These are phyloP conservation scores for Setophaga petechia DNA, from an alignment of 2,113 vertebrate genomes.

Conservation along the genomic window DNA sequence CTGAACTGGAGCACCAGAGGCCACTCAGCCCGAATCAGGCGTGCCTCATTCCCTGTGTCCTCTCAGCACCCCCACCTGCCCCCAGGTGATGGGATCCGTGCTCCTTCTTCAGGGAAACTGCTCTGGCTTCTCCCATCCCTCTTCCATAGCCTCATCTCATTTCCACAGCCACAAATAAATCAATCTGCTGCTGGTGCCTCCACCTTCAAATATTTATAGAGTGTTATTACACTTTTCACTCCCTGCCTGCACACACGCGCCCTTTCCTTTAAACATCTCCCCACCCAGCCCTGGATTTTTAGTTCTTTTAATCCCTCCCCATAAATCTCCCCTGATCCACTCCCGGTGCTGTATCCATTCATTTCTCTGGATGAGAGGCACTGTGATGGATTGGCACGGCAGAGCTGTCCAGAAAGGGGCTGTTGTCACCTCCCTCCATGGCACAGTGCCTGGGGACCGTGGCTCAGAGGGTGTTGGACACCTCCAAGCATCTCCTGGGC, in stretches of 20 bases:
- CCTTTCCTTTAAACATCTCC: slow-evolving; percentile 51
- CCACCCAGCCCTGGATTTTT: slow-evolving; percentile 26
- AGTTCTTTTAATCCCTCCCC: slow-evolving; percentile 54
- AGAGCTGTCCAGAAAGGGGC: neutral
- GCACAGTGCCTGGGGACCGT: neutral
- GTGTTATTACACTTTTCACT: slow-evolving; percentile 60
- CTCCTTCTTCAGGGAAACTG: neutral
- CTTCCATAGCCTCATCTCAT: slow-evolving; percentile 4
- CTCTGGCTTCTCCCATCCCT: neutral
- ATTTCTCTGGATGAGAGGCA: neutral
- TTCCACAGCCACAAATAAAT: slow-evolving; percentile 47
- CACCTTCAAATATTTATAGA: slow-evolving; percentile 65
- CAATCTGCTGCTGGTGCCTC: slow-evolving; percentile 60
- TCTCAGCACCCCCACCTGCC: neutral
- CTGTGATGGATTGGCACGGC: rapidly evolving
- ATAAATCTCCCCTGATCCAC: slow-evolving; percentile 45
- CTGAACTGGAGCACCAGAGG: rapidly evolving
- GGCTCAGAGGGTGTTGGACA: neutral
- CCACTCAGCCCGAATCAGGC: neutral
- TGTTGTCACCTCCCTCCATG: neutral
- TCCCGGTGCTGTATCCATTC: neutral
- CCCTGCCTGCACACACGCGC: slow-evolving; percentile 40
- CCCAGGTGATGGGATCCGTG: neutral
- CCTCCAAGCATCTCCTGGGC: neutral
- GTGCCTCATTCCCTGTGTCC: neutral